Evolutionary conservation across 2,888 invertebrate species (phyloP), one percentile per base, ranked within the genome.

Genomic region (Fragum fragum): DNA sequence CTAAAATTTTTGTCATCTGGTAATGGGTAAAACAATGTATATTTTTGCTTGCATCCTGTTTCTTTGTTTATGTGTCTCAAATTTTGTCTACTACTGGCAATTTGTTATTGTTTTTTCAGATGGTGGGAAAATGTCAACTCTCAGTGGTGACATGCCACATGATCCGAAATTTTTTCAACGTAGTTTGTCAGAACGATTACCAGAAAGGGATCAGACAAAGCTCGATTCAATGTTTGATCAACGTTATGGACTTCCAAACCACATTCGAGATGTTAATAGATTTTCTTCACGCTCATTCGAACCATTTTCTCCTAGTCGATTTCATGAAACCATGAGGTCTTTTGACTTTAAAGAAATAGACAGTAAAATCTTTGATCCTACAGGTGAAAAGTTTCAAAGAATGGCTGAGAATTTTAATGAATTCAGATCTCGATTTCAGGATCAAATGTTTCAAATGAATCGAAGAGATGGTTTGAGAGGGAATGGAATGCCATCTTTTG

Each of bases 361-460:
- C 32, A 66, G 71, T 28, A 81, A 81, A 52, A 47, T 81, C 1
- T 72, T 85, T 29, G 83, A 83, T 57, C 83, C 83, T 26, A 71
- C 66, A 55, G 78, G 77, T 7, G 85, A 85, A 57, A 85, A 82
- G 66, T 82, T 85, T 75, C 85, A 85, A 76, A 74, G 82, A 82
- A 85, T 85, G 85, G 85, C 85, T n/a, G 85, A 85, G 73, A 82
- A 82, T 52, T 85, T 82, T 55, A 79, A 82, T 39, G 85, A 85
- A 26, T 85, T 85, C 57, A 28, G 85, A 39, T 83, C 83, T 23
- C 73, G 83, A 52, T 83, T 83, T 68, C 83, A 83, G 75, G 83
- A 83, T 75, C 83, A 83, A 55, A 78, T 83, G 80, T 70, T 77
- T 39, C 53, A 57, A 26, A 79, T 79, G 73, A 74, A 71, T 57